Conservation (phyloP, 2,888 invertebrate species). For the Tenthredo livida region DNA sequence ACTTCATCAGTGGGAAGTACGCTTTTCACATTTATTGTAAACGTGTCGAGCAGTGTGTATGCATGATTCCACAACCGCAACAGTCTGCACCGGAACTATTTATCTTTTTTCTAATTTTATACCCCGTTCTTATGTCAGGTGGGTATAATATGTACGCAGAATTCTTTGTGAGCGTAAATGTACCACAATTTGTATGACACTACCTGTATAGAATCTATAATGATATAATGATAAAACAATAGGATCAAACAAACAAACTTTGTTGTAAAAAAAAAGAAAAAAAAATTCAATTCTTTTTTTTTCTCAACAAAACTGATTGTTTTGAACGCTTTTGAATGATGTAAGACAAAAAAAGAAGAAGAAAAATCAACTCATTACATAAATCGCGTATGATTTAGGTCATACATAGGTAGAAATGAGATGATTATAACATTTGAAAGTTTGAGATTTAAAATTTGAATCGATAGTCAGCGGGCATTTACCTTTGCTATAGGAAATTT, state of each 20-base stretch:
- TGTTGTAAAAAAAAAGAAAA: background rate
- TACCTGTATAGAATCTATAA: too few relatives aligned
- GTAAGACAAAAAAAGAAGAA: background rate
- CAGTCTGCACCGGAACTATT: background rate
- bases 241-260: background rate
- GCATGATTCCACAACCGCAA: background rate
- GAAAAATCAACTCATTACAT: background rate
- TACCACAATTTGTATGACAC: background rate
- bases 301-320: background rate
- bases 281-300: too few relatives aligned
- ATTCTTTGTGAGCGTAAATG: background rate
- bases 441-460: background rate
- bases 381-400: background rate
- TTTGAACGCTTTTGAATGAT: background rate
- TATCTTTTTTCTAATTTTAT: constrained; percentile 13
- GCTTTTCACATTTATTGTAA: background rate
- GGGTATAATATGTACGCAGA: background rate
- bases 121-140: constrained; percentile 11
- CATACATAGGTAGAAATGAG: background rate
- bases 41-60: background rate
- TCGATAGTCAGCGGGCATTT: background rate
- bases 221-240: background rate
- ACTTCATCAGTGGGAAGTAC: background rate
- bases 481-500: constrained; percentile 33
- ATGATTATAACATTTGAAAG: background rate